Evolutionary conservation across 2,113 vertebrate species (phyloP).

Genomic region (Acrocephalus arundinaceus): DNA sequence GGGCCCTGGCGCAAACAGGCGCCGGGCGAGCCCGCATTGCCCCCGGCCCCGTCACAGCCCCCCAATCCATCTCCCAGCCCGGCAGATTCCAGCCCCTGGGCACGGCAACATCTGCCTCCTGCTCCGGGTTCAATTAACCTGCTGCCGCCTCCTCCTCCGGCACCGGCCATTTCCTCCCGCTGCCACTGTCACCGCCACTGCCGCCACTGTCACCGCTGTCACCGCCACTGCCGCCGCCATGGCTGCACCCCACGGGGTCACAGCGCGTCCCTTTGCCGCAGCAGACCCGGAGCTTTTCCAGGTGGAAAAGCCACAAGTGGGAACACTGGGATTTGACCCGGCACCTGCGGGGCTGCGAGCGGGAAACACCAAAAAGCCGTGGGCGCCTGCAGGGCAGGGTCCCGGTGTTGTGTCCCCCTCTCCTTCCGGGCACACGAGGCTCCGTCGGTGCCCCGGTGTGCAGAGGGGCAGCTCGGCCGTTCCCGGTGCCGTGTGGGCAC

Average conservation of each 20-base stretch:
- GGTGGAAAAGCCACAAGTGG: neutral
- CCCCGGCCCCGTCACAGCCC: neutral
- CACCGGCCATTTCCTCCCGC: neutral
- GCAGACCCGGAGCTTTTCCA: neutral
- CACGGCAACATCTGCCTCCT: slow-evolving; percentile 40
- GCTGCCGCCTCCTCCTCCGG: slow-evolving; percentile 18
- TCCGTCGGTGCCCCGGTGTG: neutral
- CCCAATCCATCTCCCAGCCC: slow-evolving; percentile 44
- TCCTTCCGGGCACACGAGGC: neutral
- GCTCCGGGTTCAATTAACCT: slow-evolving; percentile 45
- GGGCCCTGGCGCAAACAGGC: neutral
- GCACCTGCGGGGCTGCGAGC: neutral
- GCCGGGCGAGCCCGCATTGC: neutral
- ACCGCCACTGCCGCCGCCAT: neutral
- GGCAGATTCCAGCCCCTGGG: slow-evolving; percentile 59
- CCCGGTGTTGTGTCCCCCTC: too few species aligned
- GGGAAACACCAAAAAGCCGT: neutral
- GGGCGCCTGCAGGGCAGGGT: neutral
- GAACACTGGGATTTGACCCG: neutral
- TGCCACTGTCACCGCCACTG: neutral
- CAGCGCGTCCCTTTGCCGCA: neutral
- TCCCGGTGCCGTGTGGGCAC: neutral
- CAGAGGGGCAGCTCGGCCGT: neutral
- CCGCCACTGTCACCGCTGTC: neutral
- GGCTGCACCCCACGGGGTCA: neutral